phyloP scores from a whole-genome alignment of 2,888 invertebrate genomes.

The Patella pellucida region DNA sequence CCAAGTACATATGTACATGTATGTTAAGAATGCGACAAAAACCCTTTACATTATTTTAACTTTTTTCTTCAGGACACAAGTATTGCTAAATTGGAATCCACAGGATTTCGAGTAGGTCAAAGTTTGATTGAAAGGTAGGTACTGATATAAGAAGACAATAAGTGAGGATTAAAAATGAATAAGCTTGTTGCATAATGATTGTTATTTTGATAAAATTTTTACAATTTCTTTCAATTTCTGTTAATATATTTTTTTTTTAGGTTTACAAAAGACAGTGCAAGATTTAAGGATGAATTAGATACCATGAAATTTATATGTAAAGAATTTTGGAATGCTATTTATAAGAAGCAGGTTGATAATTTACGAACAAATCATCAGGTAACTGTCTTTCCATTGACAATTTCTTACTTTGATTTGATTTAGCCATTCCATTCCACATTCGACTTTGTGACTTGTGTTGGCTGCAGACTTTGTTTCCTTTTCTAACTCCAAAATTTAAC shows the following conservation, averaged over 20 bases:
- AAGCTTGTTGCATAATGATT: no score
- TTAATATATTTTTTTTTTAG: constrained; percentile 66
- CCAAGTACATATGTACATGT: not conserved
- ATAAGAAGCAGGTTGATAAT: constrained; percentile 98
- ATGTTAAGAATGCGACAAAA: no score
- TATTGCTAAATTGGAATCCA: constrained; percentile 73
- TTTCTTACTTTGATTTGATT: no score
- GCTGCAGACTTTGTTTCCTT: no score
- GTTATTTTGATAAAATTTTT: not conserved
- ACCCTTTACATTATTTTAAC: not conserved
- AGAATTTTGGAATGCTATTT: constrained; percentile 98
- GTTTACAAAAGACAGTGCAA: constrained; percentile 89
- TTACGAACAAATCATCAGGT: constrained; percentile 91
- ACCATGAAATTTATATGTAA: constrained; percentile 99
- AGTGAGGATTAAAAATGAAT: no score
- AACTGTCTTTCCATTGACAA: not conserved
- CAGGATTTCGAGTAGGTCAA: constrained; percentile 76
- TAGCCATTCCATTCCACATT: no score
- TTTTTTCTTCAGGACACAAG: constrained; percentile 68
- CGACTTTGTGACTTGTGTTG: no score
- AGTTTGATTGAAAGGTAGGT: constrained; percentile 74
- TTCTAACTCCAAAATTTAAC: no score
- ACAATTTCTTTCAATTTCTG: not conserved
- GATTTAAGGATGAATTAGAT: constrained; percentile 97
- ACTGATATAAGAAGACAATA: not conserved